A percentile compares a stretch with the other conserved stretches of the same genome.
These are phyloP conservation scores for Hyla sarda DNA, from an alignment of 2,113 vertebrate genomes.

Conservation along the genomic window DNA sequence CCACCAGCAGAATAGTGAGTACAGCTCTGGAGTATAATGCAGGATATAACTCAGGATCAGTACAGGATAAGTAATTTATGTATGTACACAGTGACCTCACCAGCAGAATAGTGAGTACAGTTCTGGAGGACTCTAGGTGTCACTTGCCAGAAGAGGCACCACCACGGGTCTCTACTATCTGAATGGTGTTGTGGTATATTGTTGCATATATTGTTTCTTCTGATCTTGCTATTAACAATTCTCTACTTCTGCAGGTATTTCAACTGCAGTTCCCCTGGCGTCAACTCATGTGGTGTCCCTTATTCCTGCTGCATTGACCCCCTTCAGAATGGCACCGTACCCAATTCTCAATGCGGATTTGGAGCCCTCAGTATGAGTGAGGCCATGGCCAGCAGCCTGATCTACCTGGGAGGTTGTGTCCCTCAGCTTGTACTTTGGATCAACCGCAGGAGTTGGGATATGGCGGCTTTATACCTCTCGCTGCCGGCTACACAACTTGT, in stretches of 20 bases:
- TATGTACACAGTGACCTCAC: no score
- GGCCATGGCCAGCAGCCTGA: conserved; percentile 65
- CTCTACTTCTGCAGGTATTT: conserved; percentile 79
- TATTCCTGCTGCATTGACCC: conserved; percentile 87
- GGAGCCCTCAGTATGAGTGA: conserved; percentile 76
- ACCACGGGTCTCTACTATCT: no score
- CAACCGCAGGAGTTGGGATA: conserved; percentile 62
- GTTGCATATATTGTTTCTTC: neutral
- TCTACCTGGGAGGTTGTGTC: conserved; percentile 81
- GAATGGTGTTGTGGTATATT: no score
- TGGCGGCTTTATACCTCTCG: neutral
- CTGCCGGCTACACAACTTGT: conserved; percentile 74
- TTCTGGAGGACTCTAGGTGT: no score
- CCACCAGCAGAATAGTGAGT: no score
- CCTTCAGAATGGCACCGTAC: conserved; percentile 75
- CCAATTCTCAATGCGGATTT: conserved; percentile 82
- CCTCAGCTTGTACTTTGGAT: conserved; percentile 77
- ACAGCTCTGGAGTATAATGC: no score
- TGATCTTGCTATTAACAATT: neutral
- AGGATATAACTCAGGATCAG: no score
- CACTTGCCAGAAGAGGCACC: no score
- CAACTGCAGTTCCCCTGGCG: conserved; percentile 87
- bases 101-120: no score
- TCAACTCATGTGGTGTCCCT: conserved; percentile 85
- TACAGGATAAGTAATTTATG: no score